A percentile compares a stretch with the other conserved stretches of the same genome.
phyloP scores from a whole-genome alignment of 2,113 vertebrate species.

The Blennius ocellaris region DNA sequence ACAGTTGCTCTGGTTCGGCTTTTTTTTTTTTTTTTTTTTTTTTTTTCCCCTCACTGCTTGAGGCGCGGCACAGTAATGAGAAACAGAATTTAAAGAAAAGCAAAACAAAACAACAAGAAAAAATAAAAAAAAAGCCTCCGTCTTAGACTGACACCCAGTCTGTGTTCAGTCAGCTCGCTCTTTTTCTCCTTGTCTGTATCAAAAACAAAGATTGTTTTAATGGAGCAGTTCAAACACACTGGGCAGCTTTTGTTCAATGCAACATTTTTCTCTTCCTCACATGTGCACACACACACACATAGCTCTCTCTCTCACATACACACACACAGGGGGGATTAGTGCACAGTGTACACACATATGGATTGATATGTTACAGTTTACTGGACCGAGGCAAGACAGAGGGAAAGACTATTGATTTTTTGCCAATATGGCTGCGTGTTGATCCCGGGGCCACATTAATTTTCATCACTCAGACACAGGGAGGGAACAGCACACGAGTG shows the following conservation, averaged over 20 bases:
- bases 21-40: slow-evolving; percentile 26
- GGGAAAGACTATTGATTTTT: slow-evolving; percentile 75
- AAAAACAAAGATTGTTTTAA: slow-evolving; percentile 82
- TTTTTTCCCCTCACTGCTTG: slow-evolving; percentile 60
- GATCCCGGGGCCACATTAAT: slow-evolving; percentile 75
- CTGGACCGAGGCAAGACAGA: slow-evolving; percentile 69
- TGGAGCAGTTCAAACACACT: slow-evolving; percentile 76
- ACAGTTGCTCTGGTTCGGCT: slow-evolving; percentile 65
- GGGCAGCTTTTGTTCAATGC: slow-evolving; percentile 74
- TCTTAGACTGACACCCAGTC: slow-evolving; percentile 75
- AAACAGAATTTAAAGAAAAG: slow-evolving; percentile 76
- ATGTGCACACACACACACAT: not conserved
- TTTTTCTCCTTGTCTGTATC: slow-evolving; percentile 69
- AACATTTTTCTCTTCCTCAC: slow-evolving; percentile 55
- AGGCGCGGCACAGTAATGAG: slow-evolving; percentile 76
- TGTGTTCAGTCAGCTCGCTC: slow-evolving; percentile 73
- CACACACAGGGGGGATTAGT: slow-evolving; percentile 61
- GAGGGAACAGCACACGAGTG: slow-evolving; percentile 37
- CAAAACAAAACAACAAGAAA: slow-evolving; percentile 73
- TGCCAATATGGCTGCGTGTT: slow-evolving; percentile 76
- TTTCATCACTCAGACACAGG: slow-evolving; percentile 66
- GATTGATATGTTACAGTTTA: slow-evolving; percentile 81
- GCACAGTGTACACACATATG: slow-evolving; percentile 53
- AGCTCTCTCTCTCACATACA: not conserved
- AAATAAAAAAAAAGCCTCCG: slow-evolving; percentile 70